Evolutionary conservation across 2,888 invertebrate genomes (phyloP).

Genomic region (Drosophila incognita): DNA sequence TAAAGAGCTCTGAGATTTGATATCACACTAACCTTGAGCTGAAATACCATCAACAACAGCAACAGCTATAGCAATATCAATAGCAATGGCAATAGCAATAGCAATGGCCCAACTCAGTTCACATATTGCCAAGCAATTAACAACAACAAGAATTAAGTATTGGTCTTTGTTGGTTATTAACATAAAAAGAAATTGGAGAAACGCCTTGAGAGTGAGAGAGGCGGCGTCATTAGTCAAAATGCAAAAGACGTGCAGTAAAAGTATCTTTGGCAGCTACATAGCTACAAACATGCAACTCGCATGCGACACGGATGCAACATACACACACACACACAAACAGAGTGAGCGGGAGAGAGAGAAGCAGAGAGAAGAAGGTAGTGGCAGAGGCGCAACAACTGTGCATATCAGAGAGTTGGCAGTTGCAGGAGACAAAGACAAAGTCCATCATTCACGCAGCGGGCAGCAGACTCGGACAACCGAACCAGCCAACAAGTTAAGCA

Average conservation of each 20-base stretch:
- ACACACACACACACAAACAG: not conserved
- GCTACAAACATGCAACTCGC: constrained; percentile 74
- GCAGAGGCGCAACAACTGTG: constrained; percentile 28
- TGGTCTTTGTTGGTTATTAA: constrained; percentile 61
- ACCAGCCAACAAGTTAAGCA: constrained; percentile 64
- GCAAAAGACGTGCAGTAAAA: constrained; percentile 75
- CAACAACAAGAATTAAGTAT: constrained; percentile 47
- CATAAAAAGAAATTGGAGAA: constrained; percentile 67
- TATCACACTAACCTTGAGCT: constrained; percentile 51
- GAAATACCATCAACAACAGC: constrained; percentile 28
- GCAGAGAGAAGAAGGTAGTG: not conserved
- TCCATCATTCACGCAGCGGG: constrained; percentile 83
- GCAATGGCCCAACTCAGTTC: not conserved
- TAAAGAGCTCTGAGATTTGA: constrained; percentile 50
- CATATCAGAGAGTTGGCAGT: constrained; percentile 57
- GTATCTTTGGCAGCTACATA: constrained; percentile 79
- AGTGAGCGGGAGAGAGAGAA: not conserved
- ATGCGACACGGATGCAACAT: constrained; percentile 55
- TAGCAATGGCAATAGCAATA: constrained; percentile 23
- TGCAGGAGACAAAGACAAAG: constrained; percentile 75
- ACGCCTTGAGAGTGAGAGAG: constrained; percentile 52
- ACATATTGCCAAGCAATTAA: constrained; percentile 44
- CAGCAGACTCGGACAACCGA: constrained; percentile 67
- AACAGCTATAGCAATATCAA: constrained; percentile 6
- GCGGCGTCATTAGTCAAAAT: constrained; percentile 75